A percentile compares a stretch with the other conserved stretches of the same genome.
Evolutionary conservation across 2,797 vertebrate genomes (phyloP).

Genomic region (Sarcoramphus papa): DNA sequence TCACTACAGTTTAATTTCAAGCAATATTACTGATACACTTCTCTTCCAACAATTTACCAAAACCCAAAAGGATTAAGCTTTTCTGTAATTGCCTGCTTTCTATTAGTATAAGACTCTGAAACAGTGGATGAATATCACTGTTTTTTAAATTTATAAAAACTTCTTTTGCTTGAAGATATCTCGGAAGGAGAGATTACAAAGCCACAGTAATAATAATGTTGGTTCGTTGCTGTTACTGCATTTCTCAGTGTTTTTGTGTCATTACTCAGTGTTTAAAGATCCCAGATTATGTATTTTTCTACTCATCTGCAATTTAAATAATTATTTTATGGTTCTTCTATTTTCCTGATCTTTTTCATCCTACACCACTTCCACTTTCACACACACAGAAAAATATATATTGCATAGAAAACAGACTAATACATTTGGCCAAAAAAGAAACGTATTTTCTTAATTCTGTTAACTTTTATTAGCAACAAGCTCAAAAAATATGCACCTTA

Average conservation of each 20-base stretch:
- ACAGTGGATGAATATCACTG: not conserved
- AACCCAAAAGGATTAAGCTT: not conserved
- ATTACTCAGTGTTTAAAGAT: not conserved
- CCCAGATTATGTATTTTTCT: not conserved
- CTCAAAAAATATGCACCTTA: not conserved
- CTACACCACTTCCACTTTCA: not conserved
- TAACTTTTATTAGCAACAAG: not conserved
- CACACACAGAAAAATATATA: not conserved
- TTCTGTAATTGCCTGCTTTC: not conserved
- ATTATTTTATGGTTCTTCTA: not conserved
- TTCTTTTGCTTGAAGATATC: not conserved
- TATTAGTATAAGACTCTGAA: not conserved
- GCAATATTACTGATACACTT: not conserved
- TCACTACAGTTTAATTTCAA: not conserved
- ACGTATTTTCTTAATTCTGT: not conserved
- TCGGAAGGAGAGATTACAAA: not conserved
- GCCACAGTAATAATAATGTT: not conserved
- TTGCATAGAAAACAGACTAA: not conserved
- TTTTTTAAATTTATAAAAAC: not conserved
- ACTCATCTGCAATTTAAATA: not conserved
- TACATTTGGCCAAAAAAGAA: not conserved
- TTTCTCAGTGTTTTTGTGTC: not conserved
- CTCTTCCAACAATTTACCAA: not conserved
- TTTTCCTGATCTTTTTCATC: not conserved
- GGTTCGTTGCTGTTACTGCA: not conserved